Evolutionary conservation across 1,140 invertebrate genomes (phyloP), one percentile per base, ranked within the genome.

Genomic region (Muscidifurax raptorellus): DNA sequence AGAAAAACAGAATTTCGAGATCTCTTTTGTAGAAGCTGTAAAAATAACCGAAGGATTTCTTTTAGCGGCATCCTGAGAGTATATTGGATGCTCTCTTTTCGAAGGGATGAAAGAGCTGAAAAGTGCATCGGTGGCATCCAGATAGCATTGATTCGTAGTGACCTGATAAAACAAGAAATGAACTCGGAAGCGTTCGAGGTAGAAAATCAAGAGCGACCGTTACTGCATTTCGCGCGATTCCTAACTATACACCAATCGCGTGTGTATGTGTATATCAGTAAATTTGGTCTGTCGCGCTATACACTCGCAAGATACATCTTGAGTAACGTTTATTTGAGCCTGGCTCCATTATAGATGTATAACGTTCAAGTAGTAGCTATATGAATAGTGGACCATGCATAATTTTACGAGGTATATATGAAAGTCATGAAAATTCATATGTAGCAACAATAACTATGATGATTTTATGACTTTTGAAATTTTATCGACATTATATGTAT

Each of bases 161-260:
- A 82, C 67, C 44, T 30, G 71, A 74, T 74, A 82, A 74, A 82
- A 74, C 69, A 74, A 82, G 67, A 82, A 82, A 82, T 74, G 71
- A 82, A 74, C 71, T 82, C 69, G 69, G 47, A 69, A 82, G n/a
- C 69, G 80, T 30, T 82, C 80, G 28, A 28, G n/a, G 69, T 69
- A 59, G 80, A 82, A 82, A 82, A 82, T 74, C 71, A 74, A 74
- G 80, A 82, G 69, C 47, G 80, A 82, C 80, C 32, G 36, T 82
- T 82, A 82, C 40, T 74, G 80, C 69, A 82, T 82, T 82, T 82
- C 80, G 10, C 80, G 80, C 71, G 71, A 59, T 59, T 59, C 71
- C 71, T 32, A 30, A 22, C 71, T 9, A n/a, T n/a, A 74, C 71
- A 5, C 67, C 69, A 18, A 7, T 32, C 15, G 67, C 6, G 27